phyloP scores from a whole-genome alignment of 2,888 invertebrate species.

The Megamerina dolium region DNA sequence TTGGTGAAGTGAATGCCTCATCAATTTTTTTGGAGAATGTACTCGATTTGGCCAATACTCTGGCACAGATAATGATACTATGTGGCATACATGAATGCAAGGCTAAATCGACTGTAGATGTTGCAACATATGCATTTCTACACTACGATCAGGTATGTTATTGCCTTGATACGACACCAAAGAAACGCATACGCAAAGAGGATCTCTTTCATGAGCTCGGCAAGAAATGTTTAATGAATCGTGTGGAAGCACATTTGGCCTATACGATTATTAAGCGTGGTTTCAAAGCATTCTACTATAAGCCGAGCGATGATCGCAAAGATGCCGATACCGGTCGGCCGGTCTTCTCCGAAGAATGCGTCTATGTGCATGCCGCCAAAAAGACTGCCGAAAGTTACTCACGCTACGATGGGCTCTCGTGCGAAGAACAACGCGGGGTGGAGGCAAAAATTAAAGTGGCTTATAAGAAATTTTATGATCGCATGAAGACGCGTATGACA shows the following conservation, averaged over 20 bases:
- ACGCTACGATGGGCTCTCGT: slow-evolving; percentile 37
- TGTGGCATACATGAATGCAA: slow-evolving; percentile 47
- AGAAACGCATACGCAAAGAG: slow-evolving; percentile 41
- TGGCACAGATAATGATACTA: slow-evolving; percentile 40
- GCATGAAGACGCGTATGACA: slow-evolving; percentile 34
- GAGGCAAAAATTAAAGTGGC: slow-evolving; percentile 38
- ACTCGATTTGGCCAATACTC: slow-evolving; percentile 38
- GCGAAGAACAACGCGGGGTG: slow-evolving; percentile 33
- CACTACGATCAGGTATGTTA: slow-evolving; percentile 45
- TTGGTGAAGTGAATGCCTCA: slow-evolving; percentile 34
- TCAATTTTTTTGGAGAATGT: slow-evolving; percentile 43
- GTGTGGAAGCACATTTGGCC: slow-evolving; percentile 42
- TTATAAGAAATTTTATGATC: slow-evolving; percentile 42
- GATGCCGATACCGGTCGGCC: slow-evolving; percentile 25
- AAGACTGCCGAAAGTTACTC: slow-evolving; percentile 39
- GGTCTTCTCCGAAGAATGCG: slow-evolving; percentile 36
- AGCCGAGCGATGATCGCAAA: slow-evolving; percentile 23
- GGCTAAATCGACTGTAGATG: slow-evolving; percentile 41
- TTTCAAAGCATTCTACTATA: slow-evolving; percentile 44
- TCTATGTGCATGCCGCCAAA: slow-evolving; percentile 43
- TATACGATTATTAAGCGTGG: slow-evolving; percentile 42
- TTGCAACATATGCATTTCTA: slow-evolving; percentile 39
- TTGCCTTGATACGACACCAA: slow-evolving; percentile 34
- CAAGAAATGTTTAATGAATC: slow-evolving; percentile 43
- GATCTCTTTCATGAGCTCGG: slow-evolving; percentile 39